These are phyloP conservation scores for Zoanthus sociatus DNA, from an alignment of 92 coral and sea anemone genomes.

Conservation along the genomic window DNA sequence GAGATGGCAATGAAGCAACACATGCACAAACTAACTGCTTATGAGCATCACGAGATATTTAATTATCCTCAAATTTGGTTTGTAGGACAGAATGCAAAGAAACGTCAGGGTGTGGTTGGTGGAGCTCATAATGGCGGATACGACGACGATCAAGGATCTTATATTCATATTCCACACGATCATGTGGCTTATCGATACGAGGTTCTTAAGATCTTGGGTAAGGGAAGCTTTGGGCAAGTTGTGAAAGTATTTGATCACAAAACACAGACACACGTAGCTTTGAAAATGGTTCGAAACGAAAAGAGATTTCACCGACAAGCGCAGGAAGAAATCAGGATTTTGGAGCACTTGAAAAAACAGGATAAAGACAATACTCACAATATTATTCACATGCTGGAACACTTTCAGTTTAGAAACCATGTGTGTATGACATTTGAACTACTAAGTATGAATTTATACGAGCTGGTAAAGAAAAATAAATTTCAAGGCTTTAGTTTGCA, in stretches of 20 bases:
- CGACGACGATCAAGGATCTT: constrained; percentile 99
- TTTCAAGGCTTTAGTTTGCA: constrained; percentile 97
- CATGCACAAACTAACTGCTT: constrained; percentile 96
- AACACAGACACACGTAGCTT: constrained; percentile 91
- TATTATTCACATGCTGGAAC: constrained; percentile 95
- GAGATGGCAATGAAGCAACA: constrained; percentile 95
- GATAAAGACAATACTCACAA: constrained; percentile 95
- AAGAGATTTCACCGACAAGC: constrained; percentile 99
- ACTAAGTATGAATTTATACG: constrained; percentile 96
- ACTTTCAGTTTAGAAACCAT: constrained; percentile 94
- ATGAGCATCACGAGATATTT: constrained; percentile 96
- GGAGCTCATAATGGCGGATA: constrained; percentile 98
- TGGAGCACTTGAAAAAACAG: constrained; percentile 95
- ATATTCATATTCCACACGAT: constrained; percentile 98
- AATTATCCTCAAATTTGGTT: constrained; percentile 96
- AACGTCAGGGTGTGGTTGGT: constrained; percentile 99
- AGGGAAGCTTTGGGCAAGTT: constrained; percentile 99
- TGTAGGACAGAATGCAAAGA: constrained; percentile 97
- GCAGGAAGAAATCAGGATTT: constrained; percentile 93
- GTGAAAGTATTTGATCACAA: constrained; percentile 98
- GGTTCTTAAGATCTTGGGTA: constrained; percentile 95
- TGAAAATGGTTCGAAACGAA: constrained; percentile 99
- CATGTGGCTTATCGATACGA: constrained; percentile 97
- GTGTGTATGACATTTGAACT: constrained; percentile 98
- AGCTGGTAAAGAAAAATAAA: constrained; percentile 96